A percentile compares a stretch with the other conserved stretches of the same genome.
Evolutionary conservation across 2,113 vertebrate species (phyloP).

Genomic region (Pseudorasbora parva): DNA sequence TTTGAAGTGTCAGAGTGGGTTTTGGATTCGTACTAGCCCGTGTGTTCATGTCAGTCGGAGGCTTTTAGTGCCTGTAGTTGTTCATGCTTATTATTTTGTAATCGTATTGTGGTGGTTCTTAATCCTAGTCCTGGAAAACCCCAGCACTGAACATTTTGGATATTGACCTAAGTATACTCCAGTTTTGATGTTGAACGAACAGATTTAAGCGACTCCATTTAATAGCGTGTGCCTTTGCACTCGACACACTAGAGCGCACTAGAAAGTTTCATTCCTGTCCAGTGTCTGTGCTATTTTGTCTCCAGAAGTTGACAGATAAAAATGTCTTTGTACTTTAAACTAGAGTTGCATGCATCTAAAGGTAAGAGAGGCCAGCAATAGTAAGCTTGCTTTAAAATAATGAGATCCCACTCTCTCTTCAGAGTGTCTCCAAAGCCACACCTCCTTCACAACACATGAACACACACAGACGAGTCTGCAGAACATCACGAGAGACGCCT

Average conservation of each 20-base stretch:
- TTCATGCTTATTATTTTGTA: background rate
- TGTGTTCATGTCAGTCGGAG: background rate
- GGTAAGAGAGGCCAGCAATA: no score
- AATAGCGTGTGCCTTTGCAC: no score
- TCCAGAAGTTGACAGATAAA: background rate
- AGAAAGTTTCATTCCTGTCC: background rate
- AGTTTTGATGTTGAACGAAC: background rate
- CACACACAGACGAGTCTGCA: no score
- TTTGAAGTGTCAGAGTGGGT: constrained; percentile 12
- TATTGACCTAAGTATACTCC: background rate
- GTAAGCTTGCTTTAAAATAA: no score
- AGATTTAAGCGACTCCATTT: background rate
- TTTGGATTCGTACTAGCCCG: constrained; percentile 4
- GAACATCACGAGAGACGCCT: no score
- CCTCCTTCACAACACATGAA: no score
- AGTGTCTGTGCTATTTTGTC: background rate
- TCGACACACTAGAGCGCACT: no score
- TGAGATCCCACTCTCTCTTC: no score
- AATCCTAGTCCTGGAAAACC: constrained; percentile 5
- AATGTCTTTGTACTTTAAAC: background rate
- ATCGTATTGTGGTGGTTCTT: background rate
- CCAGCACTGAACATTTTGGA: background rate
- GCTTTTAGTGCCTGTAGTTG: background rate
- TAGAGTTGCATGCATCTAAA: background rate
- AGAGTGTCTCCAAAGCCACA: no score